These are phyloP conservation scores for Phrynocephalus vlangalii DNA, from an alignment of 2,797 vertebrate genomes.

Conservation along the genomic window DNA sequence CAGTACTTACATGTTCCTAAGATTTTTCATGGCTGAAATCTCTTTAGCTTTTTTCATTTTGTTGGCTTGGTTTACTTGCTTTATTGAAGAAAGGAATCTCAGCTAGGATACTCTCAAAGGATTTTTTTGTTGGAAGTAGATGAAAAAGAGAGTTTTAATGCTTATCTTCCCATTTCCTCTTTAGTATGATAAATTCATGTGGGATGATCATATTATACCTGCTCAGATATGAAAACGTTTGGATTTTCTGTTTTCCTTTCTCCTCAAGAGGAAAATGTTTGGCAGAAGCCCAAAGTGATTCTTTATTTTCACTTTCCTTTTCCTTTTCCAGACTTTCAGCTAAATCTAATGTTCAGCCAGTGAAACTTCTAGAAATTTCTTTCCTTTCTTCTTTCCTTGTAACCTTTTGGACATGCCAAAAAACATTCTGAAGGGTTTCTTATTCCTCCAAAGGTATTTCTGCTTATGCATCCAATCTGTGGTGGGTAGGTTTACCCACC, in stretches of 20 bases:
- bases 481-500: no score
- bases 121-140: background rate
- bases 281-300: background rate
- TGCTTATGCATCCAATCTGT: no score
- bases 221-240: background rate
- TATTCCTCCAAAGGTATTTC: no score
- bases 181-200: background rate
- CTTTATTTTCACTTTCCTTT: background rate
- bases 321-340: background rate
- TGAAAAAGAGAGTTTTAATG: background rate
- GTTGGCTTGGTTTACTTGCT: background rate
- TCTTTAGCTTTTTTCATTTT: background rate
- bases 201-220: background rate
- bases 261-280: background rate
- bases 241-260: background rate
- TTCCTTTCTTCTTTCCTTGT: no score
- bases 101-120: background rate
- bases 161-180: conserved; percentile 16
- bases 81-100: background rate
- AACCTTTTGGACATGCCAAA: no score
- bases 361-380: no score
- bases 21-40: background rate
- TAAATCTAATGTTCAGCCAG: no score
- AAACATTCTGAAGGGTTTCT: no score
- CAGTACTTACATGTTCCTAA: background rate